Percentiles rank a stretch among this genome's conserved stretches.
Evolutionary conservation across 2,888 invertebrate species (phyloP).

Genomic region (Aphidius colemani): DNA sequence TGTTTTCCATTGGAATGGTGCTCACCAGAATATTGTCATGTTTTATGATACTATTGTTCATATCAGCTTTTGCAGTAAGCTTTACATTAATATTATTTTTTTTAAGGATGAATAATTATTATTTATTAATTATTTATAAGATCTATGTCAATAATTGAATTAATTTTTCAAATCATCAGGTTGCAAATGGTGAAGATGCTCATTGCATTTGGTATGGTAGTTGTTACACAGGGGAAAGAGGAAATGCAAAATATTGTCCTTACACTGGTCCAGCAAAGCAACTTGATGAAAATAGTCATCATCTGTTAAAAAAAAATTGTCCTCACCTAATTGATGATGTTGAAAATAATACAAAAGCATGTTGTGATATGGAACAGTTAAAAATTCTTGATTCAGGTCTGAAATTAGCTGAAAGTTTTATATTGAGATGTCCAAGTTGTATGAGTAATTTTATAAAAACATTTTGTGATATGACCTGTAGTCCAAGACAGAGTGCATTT

Average conservation of each 20-base stretch:
- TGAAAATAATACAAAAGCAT: constrained; percentile 61
- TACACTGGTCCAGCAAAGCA: constrained; percentile 68
- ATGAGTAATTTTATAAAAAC: constrained; percentile 80
- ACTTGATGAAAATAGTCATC: constrained; percentile 59
- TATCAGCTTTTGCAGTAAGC: too few species aligned
- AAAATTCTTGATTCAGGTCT: constrained; percentile 66
- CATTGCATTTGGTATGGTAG: constrained; percentile 77
- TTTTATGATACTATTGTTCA: too few species aligned
- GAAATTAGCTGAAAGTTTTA: constrained; percentile 67
- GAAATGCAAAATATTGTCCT: constrained; percentile 64
- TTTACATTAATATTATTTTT: too few species aligned
- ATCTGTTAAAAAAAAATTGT: constrained; percentile 69
- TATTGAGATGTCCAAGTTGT: constrained; percentile 87
- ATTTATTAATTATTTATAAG: too few species aligned
- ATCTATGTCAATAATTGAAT: too few species aligned
- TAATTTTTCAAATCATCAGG: constrained; percentile 39
- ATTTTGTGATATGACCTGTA: constrained; percentile 85
- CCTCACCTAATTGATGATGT: constrained; percentile 63
- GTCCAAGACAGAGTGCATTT: constrained; percentile 75
- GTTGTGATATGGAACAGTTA: constrained; percentile 74
- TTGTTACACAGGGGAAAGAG: constrained; percentile 59
- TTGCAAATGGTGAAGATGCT: constrained; percentile 52
- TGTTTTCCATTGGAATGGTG: too few species aligned
- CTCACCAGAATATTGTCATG: too few species aligned
- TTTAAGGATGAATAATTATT: too few species aligned